Conservation (phyloP, 2,113 vertebrate species). For the Brachyhypopomus occidentalis region DNA sequence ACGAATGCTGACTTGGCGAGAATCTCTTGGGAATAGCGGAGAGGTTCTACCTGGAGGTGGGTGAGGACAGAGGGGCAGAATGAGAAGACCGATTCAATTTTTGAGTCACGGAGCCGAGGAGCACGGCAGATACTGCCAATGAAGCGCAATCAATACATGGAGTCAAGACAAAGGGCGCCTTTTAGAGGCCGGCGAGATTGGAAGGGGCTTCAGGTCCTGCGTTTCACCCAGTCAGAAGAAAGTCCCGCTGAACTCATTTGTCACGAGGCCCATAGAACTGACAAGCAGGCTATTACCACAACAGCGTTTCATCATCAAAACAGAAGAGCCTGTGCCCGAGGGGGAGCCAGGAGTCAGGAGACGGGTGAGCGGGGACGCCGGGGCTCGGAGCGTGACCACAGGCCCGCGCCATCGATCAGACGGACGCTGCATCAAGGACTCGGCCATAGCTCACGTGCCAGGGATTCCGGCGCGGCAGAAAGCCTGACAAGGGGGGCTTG, state of each 20-base stretch:
- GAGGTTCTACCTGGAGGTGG: neutral
- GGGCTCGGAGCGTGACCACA: constrained; percentile 35
- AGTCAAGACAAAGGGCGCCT: constrained; percentile 66
- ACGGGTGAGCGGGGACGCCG: constrained; percentile 43
- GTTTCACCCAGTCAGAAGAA: constrained; percentile 44
- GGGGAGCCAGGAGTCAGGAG: constrained; percentile 54
- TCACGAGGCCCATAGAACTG: constrained; percentile 64
- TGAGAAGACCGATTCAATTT: constrained; percentile 40
- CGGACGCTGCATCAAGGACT: constrained; percentile 34
- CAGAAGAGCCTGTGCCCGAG: constrained; percentile 58
- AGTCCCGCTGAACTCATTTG: constrained; percentile 68
- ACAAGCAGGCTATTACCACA: constrained; percentile 73
- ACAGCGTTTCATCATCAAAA: constrained; percentile 69
- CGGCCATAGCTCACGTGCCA: constrained; percentile 17
- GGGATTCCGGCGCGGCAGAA: neutral
- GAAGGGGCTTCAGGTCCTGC: constrained; percentile 52
- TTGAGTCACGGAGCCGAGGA: constrained; percentile 51
- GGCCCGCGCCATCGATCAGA: constrained; percentile 62
- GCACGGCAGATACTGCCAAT: constrained; percentile 58
- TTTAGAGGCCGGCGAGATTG: constrained; percentile 60
- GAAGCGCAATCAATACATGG: constrained; percentile 62
- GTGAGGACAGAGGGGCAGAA: constrained; percentile 15
- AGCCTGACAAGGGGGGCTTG: neutral
- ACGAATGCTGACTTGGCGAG: constrained; percentile 45
- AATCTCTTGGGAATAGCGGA: constrained; percentile 16